Conservation (phyloP, 1,140 invertebrate genomes). For the Drosophila ogumai region DNA sequence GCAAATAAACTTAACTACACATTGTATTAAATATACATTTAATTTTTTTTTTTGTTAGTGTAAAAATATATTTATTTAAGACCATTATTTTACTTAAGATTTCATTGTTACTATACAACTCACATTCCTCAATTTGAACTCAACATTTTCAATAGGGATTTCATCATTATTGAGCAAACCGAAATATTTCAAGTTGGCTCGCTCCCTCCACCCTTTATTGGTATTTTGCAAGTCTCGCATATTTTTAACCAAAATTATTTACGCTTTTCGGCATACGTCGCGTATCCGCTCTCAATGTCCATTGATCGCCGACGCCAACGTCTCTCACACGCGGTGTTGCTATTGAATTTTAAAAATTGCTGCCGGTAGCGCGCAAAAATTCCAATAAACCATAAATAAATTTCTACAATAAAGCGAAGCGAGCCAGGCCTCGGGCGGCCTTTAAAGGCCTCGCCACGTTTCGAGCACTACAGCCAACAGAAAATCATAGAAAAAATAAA, state of each 20-base stretch:
- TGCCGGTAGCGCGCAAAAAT: slow-evolving; percentile 80
- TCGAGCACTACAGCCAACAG: slow-evolving; percentile 51
- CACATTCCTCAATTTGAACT: not conserved
- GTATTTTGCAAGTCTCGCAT: slow-evolving; percentile 59
- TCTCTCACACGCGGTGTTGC: slow-evolving; percentile 41
- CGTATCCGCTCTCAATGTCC: slow-evolving; percentile 27
- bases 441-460: slow-evolving; percentile 70
- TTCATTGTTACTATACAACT: not conserved
- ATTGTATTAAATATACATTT: too few relatives aligned
- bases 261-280: slow-evolving; percentile 34
- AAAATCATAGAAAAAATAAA: slow-evolving; percentile 59
- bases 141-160: slow-evolving; percentile 1
- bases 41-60: too few relatives aligned
- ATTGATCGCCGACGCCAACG: slow-evolving; percentile 19
- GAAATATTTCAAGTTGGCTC: not conserved
- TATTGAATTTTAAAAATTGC: slow-evolving; percentile 77
- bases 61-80: too few relatives aligned
- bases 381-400: slow-evolving; percentile 83
- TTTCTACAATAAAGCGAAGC: slow-evolving; percentile 78
- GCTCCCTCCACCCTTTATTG: slow-evolving; percentile 28
- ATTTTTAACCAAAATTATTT: slow-evolving; percentile 63
- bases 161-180: slow-evolving; percentile 7
- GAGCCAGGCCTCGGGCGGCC: slow-evolving; percentile 72
- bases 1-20: too few relatives aligned
- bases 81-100: too few relatives aligned